A percentile compares a stretch with the other conserved stretches of the same genome.
Conservation (phyloP, 2,113 vertebrate genomes). For the Oryzias celebensis region DNA sequence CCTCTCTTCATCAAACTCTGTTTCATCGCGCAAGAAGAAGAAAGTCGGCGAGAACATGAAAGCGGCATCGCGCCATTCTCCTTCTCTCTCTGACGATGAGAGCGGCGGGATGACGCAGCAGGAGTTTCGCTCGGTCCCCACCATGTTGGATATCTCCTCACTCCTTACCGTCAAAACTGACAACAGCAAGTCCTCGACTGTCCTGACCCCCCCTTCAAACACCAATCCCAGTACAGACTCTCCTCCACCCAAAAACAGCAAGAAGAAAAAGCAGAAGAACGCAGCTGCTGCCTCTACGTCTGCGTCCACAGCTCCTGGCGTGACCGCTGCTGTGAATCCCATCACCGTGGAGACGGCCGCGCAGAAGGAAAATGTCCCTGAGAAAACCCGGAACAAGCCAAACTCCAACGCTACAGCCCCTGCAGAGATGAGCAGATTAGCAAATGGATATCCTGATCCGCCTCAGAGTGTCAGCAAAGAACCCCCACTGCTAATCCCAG, state of each 20-base stretch:
- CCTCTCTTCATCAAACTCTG: conserved; percentile 47
- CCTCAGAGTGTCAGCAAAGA: conserved; percentile 53
- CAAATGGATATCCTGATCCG: conserved; percentile 83
- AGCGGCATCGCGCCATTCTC: conserved; percentile 55
- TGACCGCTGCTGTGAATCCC: background rate
- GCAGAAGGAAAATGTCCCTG: conserved; percentile 74
- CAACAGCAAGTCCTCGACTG: conserved; percentile 52
- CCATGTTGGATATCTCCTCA: conserved; percentile 87
- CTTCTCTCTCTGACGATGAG: conserved; percentile 71
- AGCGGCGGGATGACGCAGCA: conserved; percentile 73
- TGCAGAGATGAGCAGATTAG: conserved; percentile 52
- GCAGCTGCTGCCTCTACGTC: background rate
- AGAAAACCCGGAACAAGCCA: conserved; percentile 70
- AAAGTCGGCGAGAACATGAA: conserved; percentile 65
- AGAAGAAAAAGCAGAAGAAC: conserved; percentile 84
- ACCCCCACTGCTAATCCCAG: conserved; percentile 73
- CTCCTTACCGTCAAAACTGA: conserved; percentile 79
- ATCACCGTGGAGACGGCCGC: conserved; percentile 1
- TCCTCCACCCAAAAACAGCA: conserved; percentile 75
- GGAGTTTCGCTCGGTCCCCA: conserved; percentile 81
- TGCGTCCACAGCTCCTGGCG: background rate
- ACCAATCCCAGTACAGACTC: conserved; percentile 53
- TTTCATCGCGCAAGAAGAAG: conserved; percentile 79
- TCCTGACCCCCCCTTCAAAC: conserved; percentile 49
- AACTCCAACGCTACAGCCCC: background rate